Conservation (phyloP, 2,113 vertebrate genomes). For the Morone saxatilis region DNA sequence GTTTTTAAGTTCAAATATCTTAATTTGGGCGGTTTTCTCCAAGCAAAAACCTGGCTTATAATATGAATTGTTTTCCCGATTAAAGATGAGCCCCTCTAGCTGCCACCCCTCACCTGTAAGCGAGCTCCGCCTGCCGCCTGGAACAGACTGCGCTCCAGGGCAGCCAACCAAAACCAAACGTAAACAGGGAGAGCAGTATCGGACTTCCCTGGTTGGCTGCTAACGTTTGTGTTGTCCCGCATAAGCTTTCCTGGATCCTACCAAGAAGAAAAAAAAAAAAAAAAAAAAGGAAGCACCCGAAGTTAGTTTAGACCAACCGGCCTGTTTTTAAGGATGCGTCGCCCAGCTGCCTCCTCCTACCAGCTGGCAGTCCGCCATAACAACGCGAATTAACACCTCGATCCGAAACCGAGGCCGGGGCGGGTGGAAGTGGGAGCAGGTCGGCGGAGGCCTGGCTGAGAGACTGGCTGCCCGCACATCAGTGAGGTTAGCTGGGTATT, state of each 20-base stretch:
- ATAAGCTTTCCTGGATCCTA: slow-evolving; percentile 30
- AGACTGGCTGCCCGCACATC: slow-evolving; percentile 26
- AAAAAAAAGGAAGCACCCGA: not conserved
- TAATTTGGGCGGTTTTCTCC: too few relatives aligned
- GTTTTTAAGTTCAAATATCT: too few relatives aligned
- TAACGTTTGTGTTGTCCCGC: slow-evolving; percentile 31
- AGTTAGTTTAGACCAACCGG: not conserved
- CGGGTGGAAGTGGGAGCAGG: not conserved
- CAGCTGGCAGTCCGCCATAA: not conserved
- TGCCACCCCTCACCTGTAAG: too few relatives aligned
- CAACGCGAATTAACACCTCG: not conserved
- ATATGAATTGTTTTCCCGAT: too few relatives aligned
- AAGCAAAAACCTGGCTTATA: too few relatives aligned
- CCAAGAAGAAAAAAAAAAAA: too few relatives aligned
- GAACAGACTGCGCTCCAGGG: slow-evolving; percentile 36
- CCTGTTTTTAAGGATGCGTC: too few relatives aligned
- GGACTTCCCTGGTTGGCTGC: slow-evolving; percentile 77
- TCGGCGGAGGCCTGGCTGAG: slow-evolving; percentile 9
- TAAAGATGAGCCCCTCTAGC: too few relatives aligned
- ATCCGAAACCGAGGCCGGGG: slow-evolving; percentile 29
- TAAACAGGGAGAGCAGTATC: rapidly evolving
- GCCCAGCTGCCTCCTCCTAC: not conserved
- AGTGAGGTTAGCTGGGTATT: slow-evolving; percentile 55
- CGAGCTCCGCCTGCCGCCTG: slow-evolving; percentile 44
- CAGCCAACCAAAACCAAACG: rapidly evolving